These are phyloP conservation scores for Allacma fusca DNA, from an alignment of 2,888 invertebrate genomes.

Conservation along the genomic window DNA sequence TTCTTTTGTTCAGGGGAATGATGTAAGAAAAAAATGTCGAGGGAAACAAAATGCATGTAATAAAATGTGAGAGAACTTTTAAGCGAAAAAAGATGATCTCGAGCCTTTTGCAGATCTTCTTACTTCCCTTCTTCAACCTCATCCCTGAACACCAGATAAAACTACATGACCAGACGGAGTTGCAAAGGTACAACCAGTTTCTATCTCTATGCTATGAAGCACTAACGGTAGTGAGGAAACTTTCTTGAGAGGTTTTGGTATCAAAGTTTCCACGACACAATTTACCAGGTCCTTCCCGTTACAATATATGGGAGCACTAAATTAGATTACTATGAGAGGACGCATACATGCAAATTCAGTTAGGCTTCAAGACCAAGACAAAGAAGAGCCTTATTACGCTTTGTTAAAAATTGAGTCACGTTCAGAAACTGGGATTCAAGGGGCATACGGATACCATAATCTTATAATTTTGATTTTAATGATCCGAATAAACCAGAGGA, in stretches of 20 bases:
- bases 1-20: too few species aligned
- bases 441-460: neutral
- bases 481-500: too few species aligned
- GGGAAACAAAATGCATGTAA: too few species aligned
- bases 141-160: too few species aligned
- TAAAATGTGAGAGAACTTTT: too few species aligned
- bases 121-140: too few species aligned
- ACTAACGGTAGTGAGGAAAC: conserved; percentile 11
- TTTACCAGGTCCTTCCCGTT: conserved; percentile 34
- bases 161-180: neutral
- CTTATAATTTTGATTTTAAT: too few species aligned
- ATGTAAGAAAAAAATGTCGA: too few species aligned
- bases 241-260: conserved; percentile 32
- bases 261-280: conserved; percentile 39
- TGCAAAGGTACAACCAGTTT: conserved; percentile 11
- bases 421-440: neutral
- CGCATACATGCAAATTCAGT: conserved; percentile 36
- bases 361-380: neutral
- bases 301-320: conserved; percentile 10
- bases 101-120: too few species aligned
- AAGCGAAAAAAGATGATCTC: too few species aligned
- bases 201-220: neutral
- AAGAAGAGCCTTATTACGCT: neutral
- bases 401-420: neutral
- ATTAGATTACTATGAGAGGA: conserved; percentile 9